phyloP scores from a whole-genome alignment of 2,797 vertebrate genomes.

The Loriculus beryllinus region DNA sequence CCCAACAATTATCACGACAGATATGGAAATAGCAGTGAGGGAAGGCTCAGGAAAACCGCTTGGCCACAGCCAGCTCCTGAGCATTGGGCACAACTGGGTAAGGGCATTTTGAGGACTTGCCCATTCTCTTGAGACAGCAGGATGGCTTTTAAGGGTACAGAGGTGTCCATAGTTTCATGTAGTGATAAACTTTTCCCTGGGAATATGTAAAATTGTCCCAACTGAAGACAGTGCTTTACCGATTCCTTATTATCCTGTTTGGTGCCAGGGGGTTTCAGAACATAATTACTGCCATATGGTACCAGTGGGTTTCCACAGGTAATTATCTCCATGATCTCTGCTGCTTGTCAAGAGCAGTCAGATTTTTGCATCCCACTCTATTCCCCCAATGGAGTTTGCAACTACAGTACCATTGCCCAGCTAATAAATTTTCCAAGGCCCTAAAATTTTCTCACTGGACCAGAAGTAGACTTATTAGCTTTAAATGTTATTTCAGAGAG shows the following conservation, averaged over 20 bases:
- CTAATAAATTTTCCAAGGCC: background rate
- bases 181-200: background rate
- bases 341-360: background rate
- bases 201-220: background rate
- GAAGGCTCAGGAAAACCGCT: background rate
- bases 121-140: background rate
- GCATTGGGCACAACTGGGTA: background rate
- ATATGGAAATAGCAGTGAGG: background rate
- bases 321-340: background rate
- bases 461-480: background rate
- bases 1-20: background rate
- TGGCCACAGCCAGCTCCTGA: background rate
- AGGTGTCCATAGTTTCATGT: background rate
- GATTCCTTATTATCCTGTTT: background rate
- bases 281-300: background rate
- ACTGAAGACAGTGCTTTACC: accelerated
- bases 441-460: background rate
- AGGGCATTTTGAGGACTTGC: background rate
- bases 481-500: background rate
- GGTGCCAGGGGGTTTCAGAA: background rate
- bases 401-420: background rate
- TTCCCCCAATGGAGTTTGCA: background rate
- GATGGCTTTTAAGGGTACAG: background rate
- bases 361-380: background rate
- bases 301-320: background rate